Evolutionary conservation across 2,888 invertebrate species (phyloP).

Genomic region (Phyllotreta cruciferae): DNA sequence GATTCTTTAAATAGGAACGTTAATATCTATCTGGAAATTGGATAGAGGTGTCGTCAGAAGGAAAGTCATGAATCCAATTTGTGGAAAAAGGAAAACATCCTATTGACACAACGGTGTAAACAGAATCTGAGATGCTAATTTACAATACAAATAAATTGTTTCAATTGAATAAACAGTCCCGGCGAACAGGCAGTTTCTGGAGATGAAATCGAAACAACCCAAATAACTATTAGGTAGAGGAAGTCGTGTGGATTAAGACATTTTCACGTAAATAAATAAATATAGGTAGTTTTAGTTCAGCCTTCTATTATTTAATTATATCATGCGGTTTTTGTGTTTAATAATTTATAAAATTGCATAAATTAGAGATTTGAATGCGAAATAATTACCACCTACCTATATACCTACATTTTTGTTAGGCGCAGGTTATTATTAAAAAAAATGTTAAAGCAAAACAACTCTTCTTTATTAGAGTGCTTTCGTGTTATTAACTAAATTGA

Average conservation of each 20-base stretch:
- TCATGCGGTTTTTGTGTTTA: too few species aligned
- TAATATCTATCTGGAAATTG: slow-evolving; percentile 20
- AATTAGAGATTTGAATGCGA: too few species aligned
- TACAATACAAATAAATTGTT: slow-evolving; percentile 37
- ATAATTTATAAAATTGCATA: too few species aligned
- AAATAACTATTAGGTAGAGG: background rate
- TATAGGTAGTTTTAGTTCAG: too few species aligned
- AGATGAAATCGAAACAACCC: slow-evolving; percentile 10
- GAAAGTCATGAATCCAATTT: slow-evolving; percentile 30
- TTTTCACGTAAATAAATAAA: background rate
- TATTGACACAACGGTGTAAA: slow-evolving; percentile 31
- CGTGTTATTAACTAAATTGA: slow-evolving; percentile 43
- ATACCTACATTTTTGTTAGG: too few species aligned
- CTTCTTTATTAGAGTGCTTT: slow-evolving; percentile 37
- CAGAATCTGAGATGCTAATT: slow-evolving; percentile 33
- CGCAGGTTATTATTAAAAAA: too few species aligned
- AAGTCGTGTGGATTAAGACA: background rate
- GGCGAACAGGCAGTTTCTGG: slow-evolving; percentile 17
- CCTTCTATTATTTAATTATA: too few species aligned
- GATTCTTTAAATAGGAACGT: slow-evolving; percentile 11
- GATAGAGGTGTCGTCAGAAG: slow-evolving; percentile 5
- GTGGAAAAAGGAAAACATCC: slow-evolving; percentile 32
- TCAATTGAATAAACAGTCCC: slow-evolving; percentile 29
- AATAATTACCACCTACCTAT: too few species aligned
- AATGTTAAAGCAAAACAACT: slow-evolving; percentile 34